Percentiles rank a stretch among this genome's conserved stretches.
phyloP scores from a whole-genome alignment of 1,140 invertebrate species.

The Antheraea mylitta region DNA sequence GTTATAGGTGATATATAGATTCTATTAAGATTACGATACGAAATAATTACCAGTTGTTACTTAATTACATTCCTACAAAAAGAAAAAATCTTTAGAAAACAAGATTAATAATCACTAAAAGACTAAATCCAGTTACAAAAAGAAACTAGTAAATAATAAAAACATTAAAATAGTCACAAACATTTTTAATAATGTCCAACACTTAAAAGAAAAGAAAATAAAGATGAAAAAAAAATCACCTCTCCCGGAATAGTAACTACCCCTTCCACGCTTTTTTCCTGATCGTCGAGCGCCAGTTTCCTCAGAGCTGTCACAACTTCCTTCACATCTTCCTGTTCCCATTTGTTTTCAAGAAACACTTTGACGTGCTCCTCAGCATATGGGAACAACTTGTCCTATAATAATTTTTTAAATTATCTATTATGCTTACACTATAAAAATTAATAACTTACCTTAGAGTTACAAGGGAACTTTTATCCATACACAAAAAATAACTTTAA shows the following conservation, averaged over 20 bases:
- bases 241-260: slow-evolving; percentile 78
- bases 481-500: no score
- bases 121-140: no score
- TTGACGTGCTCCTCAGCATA: slow-evolving; percentile 87
- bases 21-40: no score
- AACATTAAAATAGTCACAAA: no score
- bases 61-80: no score
- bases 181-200: neutral
- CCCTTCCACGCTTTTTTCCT: slow-evolving; percentile 79
- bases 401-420: slow-evolving; percentile 23
- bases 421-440: neutral
- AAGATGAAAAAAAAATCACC: slow-evolving; percentile 33
- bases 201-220: neutral
- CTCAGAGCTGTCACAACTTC: slow-evolving; percentile 83
- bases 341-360: slow-evolving; percentile 85
- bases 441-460: no score
- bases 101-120: no score
- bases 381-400: slow-evolving; percentile 89
- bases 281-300: slow-evolving; percentile 79
- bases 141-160: no score
- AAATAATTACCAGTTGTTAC: no score
- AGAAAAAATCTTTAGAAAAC: no score
- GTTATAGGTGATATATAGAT: no score
- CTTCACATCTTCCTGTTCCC: slow-evolving; percentile 84
- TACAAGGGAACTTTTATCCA: no score